Base-by-base conservation (phyloP, 2,113 vertebrate species). In the Morphnarchus princeps region DNA sequence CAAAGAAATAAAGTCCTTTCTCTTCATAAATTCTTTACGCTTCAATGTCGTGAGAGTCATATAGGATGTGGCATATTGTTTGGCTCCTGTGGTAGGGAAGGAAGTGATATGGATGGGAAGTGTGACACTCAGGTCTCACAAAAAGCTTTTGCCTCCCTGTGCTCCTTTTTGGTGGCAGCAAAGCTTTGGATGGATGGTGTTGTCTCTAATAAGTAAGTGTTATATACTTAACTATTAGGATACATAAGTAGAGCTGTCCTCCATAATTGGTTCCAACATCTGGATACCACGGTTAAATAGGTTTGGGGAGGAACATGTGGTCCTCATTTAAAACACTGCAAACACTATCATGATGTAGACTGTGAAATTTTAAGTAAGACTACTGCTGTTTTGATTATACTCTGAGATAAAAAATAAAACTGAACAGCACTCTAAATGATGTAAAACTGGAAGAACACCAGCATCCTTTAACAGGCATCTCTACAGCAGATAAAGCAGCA, bases 331-430 rank as follows among this genome's bases (percentile, higher is more conserved):
- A 94, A 97, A 63, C 70, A 71, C 49, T 97, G 55, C 82, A 97
- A 97, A 95, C 81, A 87, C 82, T 94, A 91, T 90, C 89, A 73
- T 74, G 93, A 90, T 95, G 93, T 73, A 91, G 92, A 95, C 82
- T 95, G 88, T 93, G 96, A 98, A 94, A 93, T 96, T 96, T 97
- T 96, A 95, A 98, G 97, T 94, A 96, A 97, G 93, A 94, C 73
- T 95, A 96, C 95, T 97, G 90, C 69, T 97, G 87, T 95, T 98
- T 97, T 97, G 96, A 97, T 98, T 97, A 85, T 86, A 76, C 70
- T 94, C 80, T 61, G 76, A 98, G 95, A 97, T 91, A 96, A 96
- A 96, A 96, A 93, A 73, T 58, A 93, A 81, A 89, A 89, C 16
- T 17, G 21, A 90, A 63, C 59, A 69, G 21, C 11, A 65, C 36